Percentiles rank a stretch among this genome's conserved stretches.
Conservation (phyloP, 2,113 vertebrate genomes). For the Dasyurus viverrinus region DNA sequence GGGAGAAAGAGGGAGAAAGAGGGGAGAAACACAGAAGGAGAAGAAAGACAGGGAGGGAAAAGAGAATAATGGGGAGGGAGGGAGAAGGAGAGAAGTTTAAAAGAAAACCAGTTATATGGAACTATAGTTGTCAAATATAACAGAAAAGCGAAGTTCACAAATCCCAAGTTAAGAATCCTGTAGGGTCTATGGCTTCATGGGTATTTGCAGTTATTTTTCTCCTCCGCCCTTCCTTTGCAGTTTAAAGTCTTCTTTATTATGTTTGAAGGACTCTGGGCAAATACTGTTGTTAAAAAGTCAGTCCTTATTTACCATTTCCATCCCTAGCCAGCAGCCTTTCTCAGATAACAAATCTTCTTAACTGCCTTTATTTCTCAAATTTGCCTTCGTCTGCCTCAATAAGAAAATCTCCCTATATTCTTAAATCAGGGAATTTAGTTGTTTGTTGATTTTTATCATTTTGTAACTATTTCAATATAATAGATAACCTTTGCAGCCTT, state of each 20-base stretch:
- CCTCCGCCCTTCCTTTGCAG: not conserved
- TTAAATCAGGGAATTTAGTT: not conserved
- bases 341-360: not conserved
- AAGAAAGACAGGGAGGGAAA: too few relatives aligned
- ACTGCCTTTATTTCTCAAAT: not conserved
- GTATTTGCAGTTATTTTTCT: not conserved
- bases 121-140: too few relatives aligned
- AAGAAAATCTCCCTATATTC: not conserved
- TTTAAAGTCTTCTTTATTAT: not conserved
- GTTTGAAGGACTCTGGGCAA: not conserved
- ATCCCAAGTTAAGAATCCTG: too few relatives aligned
- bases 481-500: not conserved
- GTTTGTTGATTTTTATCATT: not conserved
- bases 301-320: not conserved
- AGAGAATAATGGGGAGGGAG: too few relatives aligned
- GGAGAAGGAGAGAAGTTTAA: too few relatives aligned
- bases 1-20: too few relatives aligned
- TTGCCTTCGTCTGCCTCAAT: not conserved
- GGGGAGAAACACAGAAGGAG: too few relatives aligned
- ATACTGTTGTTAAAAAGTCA: not conserved
- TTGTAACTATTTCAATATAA: not conserved
- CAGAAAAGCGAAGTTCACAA: too few relatives aligned
- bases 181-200: not conserved
- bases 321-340: not conserved
- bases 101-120: too few relatives aligned